Evolutionary conservation across 2,113 vertebrate species (phyloP).

Genomic region (Solea senegalensis): DNA sequence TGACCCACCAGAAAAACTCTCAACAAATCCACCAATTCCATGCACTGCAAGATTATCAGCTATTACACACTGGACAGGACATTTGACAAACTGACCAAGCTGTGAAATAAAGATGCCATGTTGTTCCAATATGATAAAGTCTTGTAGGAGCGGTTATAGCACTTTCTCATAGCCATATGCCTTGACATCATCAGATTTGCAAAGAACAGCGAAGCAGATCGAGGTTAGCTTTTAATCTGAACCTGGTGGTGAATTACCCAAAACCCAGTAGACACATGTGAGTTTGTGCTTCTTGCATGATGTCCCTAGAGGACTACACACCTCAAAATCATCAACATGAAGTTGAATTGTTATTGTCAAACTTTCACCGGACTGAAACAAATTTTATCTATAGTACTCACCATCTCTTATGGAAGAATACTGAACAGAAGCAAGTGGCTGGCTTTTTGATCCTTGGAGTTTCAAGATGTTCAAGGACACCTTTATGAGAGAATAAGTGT

Average conservation of each 20-base stretch:
- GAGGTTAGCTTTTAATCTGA: not conserved
- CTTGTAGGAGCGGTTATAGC: slow-evolving; percentile 19
- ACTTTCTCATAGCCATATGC: slow-evolving; percentile 10
- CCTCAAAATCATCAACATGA: slow-evolving; percentile 27
- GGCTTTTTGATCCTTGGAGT: not conserved
- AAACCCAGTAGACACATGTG: slow-evolving; percentile 6
- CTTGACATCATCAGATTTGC: slow-evolving; percentile 17
- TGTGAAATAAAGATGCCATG: slow-evolving; percentile 12
- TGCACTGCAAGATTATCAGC: slow-evolving; percentile 20
- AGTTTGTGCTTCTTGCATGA: slow-evolving; percentile 24
- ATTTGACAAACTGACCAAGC: slow-evolving; percentile 31
- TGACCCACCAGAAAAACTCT: slow-evolving; percentile 10
- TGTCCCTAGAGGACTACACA: slow-evolving; percentile 9
- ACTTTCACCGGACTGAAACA: not conserved
- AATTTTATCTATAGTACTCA: slow-evolving; percentile 6
- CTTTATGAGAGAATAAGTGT: not conserved
- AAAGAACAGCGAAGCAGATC: slow-evolving; percentile 7
- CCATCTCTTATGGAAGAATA: slow-evolving; percentile 11
- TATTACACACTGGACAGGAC: slow-evolving; percentile 17
- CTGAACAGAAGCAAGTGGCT: not conserved
- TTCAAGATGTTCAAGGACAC: slow-evolving; percentile 3
- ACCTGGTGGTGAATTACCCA: slow-evolving; percentile 10
- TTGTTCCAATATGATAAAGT: slow-evolving; percentile 3
- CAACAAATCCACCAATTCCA: slow-evolving; percentile 16
- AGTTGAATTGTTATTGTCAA: slow-evolving; percentile 15